Evolutionary conservation across 2,888 invertebrate genomes (phyloP), one percentile per base, ranked within the genome.

Genomic region (Ephialtes manifestator): DNA sequence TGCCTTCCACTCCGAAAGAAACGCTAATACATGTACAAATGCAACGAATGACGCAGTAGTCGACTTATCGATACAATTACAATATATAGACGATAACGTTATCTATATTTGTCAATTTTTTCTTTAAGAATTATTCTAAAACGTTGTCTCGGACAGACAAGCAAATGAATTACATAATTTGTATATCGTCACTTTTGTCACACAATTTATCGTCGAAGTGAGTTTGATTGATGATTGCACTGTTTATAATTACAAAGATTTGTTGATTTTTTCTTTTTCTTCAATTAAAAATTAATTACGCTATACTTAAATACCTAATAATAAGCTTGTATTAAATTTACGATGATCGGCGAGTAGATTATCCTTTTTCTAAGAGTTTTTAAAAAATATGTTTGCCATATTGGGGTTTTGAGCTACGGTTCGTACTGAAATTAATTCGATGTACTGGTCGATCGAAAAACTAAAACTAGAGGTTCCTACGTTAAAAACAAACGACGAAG

Each of bases 201-300:
- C 91, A 90, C 89, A 88, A 89, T 89, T 88, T 63, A 63, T 84
- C 86, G 84, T 90, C 82, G 83, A 82, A 63, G 75, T 63, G 71
- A 28, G 86, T 87, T 90, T 84, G 82, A 86, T 90, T 89, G 88
- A 92, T 90, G 90, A 94, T 94, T 94, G 94, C 93, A 94, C 94
- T 91, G 92, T 92, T 92, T 89, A 90, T 90, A 92, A 91, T 92
- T 91, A 92, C 89, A 91, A 91, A 89, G 88, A 89, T 82, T 89
- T 78, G 43, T 46, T 39, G 48, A 55, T 67, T 53, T 65, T 55
- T 76, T 67, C n/a, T 67, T 4, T 15, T 18, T 63, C 31, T 65
- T 75, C 28, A 63, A 82, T 83, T 84, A 76, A 85, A 85, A 82
- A 86, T 79, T 81, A 85, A 81, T 87, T 85, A 84, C 60, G 55